Conservation (phyloP, 2,797 vertebrate species). For the Pangasius krempfi region DNA sequence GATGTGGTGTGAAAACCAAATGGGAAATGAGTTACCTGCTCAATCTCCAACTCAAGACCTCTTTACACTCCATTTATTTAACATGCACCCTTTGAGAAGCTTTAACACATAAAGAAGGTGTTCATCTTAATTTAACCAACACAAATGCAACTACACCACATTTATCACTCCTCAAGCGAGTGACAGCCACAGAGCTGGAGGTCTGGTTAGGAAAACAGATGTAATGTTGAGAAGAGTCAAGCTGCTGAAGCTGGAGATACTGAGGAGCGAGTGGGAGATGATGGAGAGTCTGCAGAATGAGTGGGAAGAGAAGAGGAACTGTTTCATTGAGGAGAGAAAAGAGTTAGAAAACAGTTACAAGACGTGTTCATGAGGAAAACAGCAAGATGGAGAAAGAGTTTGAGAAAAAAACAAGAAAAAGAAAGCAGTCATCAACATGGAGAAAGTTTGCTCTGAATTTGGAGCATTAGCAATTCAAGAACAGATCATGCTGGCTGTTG, state of each 20-base stretch:
- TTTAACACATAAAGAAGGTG: neutral
- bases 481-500: neutral
- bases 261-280: neutral
- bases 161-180: neutral
- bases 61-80: neutral
- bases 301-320: neutral
- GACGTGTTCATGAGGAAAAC: neutral
- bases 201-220: neutral
- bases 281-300: neutral
- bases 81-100: neutral
- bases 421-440: neutral
- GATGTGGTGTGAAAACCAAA: neutral
- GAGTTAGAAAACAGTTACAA: neutral
- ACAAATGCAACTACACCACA: neutral
- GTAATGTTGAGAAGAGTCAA: neutral
- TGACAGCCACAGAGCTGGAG: neutral
- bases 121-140: neutral
- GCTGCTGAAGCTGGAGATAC: neutral
- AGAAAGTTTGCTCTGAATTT: neutral
- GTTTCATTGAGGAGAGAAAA: neutral
- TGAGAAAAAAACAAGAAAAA: neutral
- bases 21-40: neutral
- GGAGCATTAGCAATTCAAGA: neutral
- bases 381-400: neutral
- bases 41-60: neutral